Evolutionary conservation across 1,140 invertebrate species (phyloP).

Genomic region (Ceratina australensis): DNA sequence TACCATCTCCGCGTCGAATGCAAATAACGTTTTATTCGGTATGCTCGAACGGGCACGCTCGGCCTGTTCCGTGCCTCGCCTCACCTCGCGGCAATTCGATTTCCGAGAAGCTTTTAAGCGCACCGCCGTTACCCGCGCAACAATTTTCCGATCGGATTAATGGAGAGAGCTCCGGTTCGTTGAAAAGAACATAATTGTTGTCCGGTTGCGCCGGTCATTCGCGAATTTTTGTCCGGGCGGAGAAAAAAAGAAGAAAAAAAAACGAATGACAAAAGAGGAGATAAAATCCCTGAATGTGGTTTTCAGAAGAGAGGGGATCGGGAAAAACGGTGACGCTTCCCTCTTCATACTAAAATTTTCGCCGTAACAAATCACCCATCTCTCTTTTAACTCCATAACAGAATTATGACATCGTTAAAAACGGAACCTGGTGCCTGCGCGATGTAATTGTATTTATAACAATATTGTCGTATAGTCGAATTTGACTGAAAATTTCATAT

Average conservation of each 20-base stretch:
- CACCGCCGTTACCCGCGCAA: not conserved
- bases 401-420: too few species aligned
- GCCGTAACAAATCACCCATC: too few species aligned
- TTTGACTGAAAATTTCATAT: too few species aligned
- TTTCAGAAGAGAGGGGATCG: too few species aligned
- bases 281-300: too few species aligned
- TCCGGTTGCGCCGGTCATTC: not conserved
- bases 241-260: not conserved
- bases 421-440: too few species aligned
- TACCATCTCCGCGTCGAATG: not conserved
- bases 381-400: too few species aligned
- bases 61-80: not conserved
- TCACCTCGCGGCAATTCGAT: slow-evolving; percentile 17
- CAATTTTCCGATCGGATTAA: slow-evolving; percentile 42
- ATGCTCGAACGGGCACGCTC: slow-evolving; percentile 1
- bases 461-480: too few species aligned
- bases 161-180: not conserved
- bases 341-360: too few species aligned
- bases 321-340: too few species aligned
- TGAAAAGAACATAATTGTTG: slow-evolving; percentile 18
- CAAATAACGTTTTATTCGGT: slow-evolving; percentile 26
- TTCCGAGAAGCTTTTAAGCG: slow-evolving; percentile 24
- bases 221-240: slow-evolving; percentile 18
- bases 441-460: too few species aligned
- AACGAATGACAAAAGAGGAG: not conserved